Percentiles rank a stretch among this genome's conserved stretches.
These are phyloP conservation scores for Styela plicata DNA, from an alignment of 23 tunicate genomes.

Conservation along the genomic window DNA sequence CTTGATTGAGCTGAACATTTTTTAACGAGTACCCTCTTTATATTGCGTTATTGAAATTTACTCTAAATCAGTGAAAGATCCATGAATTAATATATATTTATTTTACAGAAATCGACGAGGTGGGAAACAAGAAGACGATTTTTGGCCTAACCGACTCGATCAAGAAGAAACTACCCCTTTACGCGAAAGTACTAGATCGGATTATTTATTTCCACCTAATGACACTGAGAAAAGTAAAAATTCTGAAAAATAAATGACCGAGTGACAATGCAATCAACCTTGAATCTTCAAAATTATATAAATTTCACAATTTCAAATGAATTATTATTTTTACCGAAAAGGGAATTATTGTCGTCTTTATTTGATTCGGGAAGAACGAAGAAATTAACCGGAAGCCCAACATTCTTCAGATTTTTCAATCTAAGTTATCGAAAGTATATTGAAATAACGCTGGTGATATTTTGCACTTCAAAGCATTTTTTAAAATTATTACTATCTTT, in stretches of 20 bases:
- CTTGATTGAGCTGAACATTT: too few species aligned
- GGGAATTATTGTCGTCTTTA: too few species aligned
- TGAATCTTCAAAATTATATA: not conserved
- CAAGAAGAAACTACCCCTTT: not conserved
- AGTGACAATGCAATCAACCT: not conserved
- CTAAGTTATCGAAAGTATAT: not conserved
- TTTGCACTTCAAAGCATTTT: not conserved
- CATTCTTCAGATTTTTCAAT: not conserved
- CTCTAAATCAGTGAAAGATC: too few species aligned
- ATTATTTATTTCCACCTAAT: not conserved
- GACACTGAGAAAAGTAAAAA: not conserved
- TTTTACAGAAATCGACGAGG: not conserved
- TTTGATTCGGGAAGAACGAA: too few species aligned
- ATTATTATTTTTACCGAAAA: too few species aligned
- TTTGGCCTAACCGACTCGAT: not conserved
- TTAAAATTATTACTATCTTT: not conserved
- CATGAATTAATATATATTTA: too few species aligned
- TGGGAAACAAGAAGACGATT: not conserved
- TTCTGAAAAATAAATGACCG: not conserved
- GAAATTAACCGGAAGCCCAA: not conserved
- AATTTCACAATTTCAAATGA: too few species aligned
- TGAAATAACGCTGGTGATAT: not conserved
- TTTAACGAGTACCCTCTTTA: too few species aligned
- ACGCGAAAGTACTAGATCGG: not conserved
- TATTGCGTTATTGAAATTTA: too few species aligned